Conservation (phyloP, 2,888 invertebrate genomes). For the Drosophila affinis region DNA sequence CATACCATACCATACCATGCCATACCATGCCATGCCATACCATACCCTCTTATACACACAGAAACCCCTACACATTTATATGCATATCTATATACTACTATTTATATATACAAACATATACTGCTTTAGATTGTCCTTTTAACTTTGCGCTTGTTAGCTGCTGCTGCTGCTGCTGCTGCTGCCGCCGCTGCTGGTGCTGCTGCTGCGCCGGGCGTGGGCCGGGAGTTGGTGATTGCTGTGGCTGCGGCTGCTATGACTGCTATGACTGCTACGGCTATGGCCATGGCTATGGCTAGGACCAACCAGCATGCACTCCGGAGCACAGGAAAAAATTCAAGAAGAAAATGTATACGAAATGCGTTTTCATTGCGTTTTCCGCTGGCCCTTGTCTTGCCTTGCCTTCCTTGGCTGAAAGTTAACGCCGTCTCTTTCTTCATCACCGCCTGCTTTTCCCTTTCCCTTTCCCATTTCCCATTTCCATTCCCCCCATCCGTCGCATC, state of each 20-base stretch:
- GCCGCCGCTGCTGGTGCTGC: slow-evolving; percentile 22
- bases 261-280: neutral
- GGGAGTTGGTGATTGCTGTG: slow-evolving; percentile 24
- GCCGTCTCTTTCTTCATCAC: slow-evolving; percentile 13
- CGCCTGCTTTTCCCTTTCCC: neutral
- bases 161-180: slow-evolving; percentile 30
- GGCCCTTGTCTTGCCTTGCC: slow-evolving; percentile 23
- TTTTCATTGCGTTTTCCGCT: slow-evolving; percentile 55
- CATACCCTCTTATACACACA: slow-evolving; percentile 4
- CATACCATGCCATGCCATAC: too few species aligned
- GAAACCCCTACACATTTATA: slow-evolving; percentile 8
- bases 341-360: slow-evolving; percentile 56
- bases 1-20: too few species aligned
- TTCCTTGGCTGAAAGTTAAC: slow-evolving; percentile 29
- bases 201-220: slow-evolving; percentile 3
- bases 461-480: slow-evolving; percentile 3
- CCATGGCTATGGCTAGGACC: slow-evolving; percentile 15
- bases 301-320: slow-evolving; percentile 22
- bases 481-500: slow-evolving; percentile 11
- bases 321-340: slow-evolving; percentile 21
- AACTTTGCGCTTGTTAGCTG: slow-evolving; percentile 65
- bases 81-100: slow-evolving; percentile 19
- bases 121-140: slow-evolving; percentile 73
- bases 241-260: slow-evolving; percentile 1
- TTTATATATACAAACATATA: slow-evolving; percentile 15